phyloP scores from a whole-genome alignment of 2,888 invertebrate species.

The Meiosimyza decipiens region DNA sequence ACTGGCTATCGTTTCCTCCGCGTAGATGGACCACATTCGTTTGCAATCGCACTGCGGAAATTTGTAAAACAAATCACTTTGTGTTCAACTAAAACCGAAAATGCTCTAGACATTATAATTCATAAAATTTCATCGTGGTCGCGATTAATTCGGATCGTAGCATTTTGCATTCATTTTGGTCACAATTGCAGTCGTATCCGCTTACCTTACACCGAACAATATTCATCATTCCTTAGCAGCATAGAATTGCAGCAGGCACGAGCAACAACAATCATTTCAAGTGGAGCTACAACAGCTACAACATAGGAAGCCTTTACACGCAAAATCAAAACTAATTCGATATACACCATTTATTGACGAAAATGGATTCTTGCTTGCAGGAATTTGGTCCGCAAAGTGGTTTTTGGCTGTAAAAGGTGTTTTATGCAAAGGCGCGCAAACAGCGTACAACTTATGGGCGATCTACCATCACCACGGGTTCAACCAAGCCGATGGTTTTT shows the following conservation, averaged over 20 bases:
- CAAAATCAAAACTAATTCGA: constrained; percentile 5
- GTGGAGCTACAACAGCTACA: too few species aligned
- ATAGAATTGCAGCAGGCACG: neutral
- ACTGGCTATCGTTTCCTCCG: constrained; percentile 48
- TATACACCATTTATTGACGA: constrained; percentile 5
- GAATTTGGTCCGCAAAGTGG: too few species aligned
- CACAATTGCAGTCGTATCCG: neutral
- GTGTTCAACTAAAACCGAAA: neutral
- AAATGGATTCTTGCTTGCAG: neutral
- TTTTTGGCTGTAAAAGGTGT: too few species aligned
- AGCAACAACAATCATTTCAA: neutral
- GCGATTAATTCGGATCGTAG: constrained; percentile 14
- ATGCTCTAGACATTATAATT: neutral
- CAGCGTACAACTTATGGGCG: too few species aligned
- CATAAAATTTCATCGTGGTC: constrained; percentile 16
- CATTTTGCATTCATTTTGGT: constrained; percentile 13
- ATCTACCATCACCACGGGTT: too few species aligned
- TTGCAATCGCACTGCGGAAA: constrained; percentile 41
- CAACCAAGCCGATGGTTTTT: too few species aligned
- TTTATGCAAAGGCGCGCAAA: too few species aligned
- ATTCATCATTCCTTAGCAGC: neutral
- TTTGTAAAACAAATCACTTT: constrained; percentile 8
- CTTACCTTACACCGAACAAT: neutral
- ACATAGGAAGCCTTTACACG: neutral
- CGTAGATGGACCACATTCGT: constrained; percentile 42